Evolutionary conservation across 1,140 invertebrate species (phyloP).

Genomic region (Paralvinella palmiformis): DNA sequence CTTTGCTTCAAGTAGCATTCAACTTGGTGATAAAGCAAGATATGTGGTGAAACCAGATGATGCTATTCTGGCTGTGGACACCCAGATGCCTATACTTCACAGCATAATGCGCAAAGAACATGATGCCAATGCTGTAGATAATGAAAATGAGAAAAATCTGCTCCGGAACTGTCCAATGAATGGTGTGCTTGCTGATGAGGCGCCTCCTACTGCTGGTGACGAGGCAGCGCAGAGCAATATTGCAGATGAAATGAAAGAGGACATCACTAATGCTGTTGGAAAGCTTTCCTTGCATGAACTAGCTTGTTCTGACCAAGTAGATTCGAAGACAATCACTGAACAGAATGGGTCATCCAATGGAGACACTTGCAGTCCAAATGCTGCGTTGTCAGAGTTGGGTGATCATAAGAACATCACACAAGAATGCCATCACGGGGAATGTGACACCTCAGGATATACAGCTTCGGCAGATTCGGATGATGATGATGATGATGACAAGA

Average conservation of each 20-base stretch:
- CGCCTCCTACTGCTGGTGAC: not conserved
- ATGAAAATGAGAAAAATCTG: not conserved
- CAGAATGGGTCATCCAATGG: too few relatives aligned
- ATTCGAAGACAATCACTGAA: constrained; percentile 1
- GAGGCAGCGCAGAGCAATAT: not conserved
- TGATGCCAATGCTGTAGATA: not conserved
- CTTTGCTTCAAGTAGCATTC: constrained; percentile 80
- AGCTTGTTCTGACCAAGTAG: constrained; percentile 33
- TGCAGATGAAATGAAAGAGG: constrained; percentile 45
- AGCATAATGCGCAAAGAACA: not conserved
- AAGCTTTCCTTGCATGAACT: constrained; percentile 28
- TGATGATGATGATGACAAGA: not conserved
- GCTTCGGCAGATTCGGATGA: not conserved
- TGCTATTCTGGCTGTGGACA: not conserved
- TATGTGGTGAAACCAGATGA: constrained; percentile 61
- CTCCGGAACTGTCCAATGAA: not conserved
- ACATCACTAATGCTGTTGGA: constrained; percentile 17
- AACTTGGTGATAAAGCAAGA: constrained; percentile 76
- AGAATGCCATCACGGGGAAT: too few relatives aligned
- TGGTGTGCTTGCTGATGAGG: too few relatives aligned
- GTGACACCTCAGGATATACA: too few relatives aligned
- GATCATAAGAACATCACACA: too few relatives aligned
- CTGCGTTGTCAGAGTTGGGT: too few relatives aligned
- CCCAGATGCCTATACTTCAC: not conserved
- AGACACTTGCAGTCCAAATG: too few relatives aligned